These are phyloP conservation scores for Drosophila neutralis DNA, from an alignment of 2,888 invertebrate genomes.

Conservation along the genomic window DNA sequence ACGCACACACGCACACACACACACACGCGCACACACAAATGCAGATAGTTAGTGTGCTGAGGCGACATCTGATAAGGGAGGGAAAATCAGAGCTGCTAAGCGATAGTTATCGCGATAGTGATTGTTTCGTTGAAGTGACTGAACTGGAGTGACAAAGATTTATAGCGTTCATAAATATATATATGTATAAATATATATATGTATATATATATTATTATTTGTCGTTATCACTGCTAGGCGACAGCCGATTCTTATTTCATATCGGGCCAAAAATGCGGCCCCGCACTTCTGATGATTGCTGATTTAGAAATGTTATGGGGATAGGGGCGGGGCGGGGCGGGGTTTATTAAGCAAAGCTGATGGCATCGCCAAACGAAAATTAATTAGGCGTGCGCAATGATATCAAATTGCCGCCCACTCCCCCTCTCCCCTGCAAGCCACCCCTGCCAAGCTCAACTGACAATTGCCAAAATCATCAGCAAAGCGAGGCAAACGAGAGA, in stretches of 20 bases:
- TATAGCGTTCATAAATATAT: conserved; percentile 33
- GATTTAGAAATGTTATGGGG: conserved; percentile 48
- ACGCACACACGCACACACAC: conserved; percentile 6
- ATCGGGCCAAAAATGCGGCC: conserved; percentile 22
- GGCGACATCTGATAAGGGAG: conserved; percentile 43
- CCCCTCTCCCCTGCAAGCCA: not conserved
- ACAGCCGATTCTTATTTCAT: conserved; percentile 58
- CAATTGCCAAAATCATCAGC: conserved; percentile 60
- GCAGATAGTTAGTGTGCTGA: conserved; percentile 29
- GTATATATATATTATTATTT: not conserved
- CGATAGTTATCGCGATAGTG: conserved; percentile 58
- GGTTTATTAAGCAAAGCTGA: conserved; percentile 56
- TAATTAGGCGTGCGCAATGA: conserved; percentile 62
- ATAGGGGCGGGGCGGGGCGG: not conserved
- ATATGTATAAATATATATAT: not conserved
- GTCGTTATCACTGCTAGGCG: conserved; percentile 50
- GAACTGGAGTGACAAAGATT: conserved; percentile 67
- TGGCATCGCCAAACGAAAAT: conserved; percentile 57
- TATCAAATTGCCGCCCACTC: conserved; percentile 16
- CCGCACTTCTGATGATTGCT: conserved; percentile 39
- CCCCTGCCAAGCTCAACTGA: not conserved
- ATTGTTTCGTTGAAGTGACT: conserved; percentile 30
- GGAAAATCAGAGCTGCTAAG: conserved; percentile 45
- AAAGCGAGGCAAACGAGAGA: conserved; percentile 35
- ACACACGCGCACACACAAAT: not conserved